Conservation (phyloP, 2,113 vertebrate genomes). For the Hemibagrus wyckioides region DNA sequence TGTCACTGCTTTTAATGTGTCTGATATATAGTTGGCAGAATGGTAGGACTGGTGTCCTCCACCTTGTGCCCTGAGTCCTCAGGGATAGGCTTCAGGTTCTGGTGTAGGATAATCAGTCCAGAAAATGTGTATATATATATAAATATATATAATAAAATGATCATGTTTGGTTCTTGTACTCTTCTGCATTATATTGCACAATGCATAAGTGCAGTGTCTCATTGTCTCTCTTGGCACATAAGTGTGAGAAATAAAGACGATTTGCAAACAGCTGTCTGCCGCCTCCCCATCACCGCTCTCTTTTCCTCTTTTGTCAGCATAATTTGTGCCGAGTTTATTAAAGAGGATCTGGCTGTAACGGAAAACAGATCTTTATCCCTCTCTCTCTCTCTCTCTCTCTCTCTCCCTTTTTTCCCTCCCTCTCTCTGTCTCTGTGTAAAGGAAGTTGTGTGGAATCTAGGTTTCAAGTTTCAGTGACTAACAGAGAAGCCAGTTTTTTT, state of each 20-base stretch:
- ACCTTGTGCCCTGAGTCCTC: too few relatives aligned
- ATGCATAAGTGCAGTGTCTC: not conserved
- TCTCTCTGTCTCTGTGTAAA: conserved; percentile 60
- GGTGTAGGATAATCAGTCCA: too few relatives aligned
- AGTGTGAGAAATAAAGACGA: conserved; percentile 39
- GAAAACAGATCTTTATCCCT: conserved; percentile 70
- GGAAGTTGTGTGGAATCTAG: conserved; percentile 70
- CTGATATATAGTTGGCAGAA: too few relatives aligned
- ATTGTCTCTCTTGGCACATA: too few relatives aligned
- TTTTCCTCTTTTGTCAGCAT: conserved; percentile 76
- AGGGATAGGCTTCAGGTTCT: too few relatives aligned
- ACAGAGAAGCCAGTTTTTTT: conserved; percentile 11
- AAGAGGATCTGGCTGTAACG: conserved; percentile 75
- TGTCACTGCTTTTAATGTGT: too few relatives aligned
- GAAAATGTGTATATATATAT: too few relatives aligned
- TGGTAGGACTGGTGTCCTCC: too few relatives aligned
- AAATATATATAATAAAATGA: too few relatives aligned
- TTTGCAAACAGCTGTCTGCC: conserved; percentile 66
- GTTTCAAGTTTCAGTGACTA: conserved; percentile 74
- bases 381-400: conserved; percentile 40
- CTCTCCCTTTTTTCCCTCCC: conserved; percentile 32
- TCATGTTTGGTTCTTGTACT: not conserved
- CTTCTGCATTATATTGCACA: not conserved
- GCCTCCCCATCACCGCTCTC: conserved; percentile 62
- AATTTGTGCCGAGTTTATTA: conserved; percentile 71